A percentile compares a stretch with the other conserved stretches of the same genome.
phyloP scores from a whole-genome alignment of 2,113 vertebrate genomes.

The Notiomystis cincta region DNA sequence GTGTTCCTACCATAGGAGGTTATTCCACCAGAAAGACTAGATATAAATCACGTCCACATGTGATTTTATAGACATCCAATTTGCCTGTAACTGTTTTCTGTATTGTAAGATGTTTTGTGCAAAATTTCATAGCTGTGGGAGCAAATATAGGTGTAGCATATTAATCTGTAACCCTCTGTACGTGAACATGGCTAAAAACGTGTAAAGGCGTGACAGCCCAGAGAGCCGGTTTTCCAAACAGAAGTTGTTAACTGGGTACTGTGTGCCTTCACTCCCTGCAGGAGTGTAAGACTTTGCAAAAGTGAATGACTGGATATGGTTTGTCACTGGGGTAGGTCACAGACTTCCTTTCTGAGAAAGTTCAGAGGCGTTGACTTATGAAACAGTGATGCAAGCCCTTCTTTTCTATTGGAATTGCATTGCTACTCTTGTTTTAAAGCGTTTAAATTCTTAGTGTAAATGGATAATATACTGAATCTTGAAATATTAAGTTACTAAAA shows the following conservation, averaged over 20 bases:
- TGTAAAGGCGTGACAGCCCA: background rate
- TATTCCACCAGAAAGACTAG: background rate
- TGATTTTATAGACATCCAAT: background rate
- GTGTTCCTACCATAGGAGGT: background rate
- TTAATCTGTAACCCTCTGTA: background rate
- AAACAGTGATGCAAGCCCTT: background rate
- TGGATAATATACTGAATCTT: background rate
- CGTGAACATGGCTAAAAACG: background rate
- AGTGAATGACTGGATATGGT: fast-evolving
- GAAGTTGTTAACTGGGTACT: background rate
- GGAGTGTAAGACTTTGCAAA: background rate
- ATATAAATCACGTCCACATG: background rate
- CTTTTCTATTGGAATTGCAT: background rate
- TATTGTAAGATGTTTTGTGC: background rate
- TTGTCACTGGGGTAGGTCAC: background rate
- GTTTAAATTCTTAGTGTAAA: background rate
- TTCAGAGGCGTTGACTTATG: background rate
- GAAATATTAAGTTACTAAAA: background rate
- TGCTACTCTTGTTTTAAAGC: background rate
- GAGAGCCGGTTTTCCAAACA: background rate
- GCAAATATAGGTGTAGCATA: background rate
- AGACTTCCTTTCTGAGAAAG: background rate
- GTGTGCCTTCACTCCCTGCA: background rate
- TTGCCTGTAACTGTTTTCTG: background rate
- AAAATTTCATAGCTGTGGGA: background rate